Base-by-base conservation (phyloP, 2,888 invertebrate species). In the Xylophagus ater region DNA sequence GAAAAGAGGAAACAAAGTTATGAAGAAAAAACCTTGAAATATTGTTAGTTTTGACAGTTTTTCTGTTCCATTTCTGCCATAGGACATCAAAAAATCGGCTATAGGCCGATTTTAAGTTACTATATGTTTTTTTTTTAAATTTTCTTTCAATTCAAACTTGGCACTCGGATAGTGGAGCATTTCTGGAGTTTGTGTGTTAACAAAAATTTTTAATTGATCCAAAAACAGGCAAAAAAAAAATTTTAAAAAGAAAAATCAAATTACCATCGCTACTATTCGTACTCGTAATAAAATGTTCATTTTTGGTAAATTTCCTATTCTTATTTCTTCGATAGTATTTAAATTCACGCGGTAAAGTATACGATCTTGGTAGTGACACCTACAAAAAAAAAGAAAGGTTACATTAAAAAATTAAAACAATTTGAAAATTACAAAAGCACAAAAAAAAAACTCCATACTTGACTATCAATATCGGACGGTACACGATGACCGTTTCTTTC, bases 191-290 rank as follows among this genome's bases (percentile, higher is more conserved):
- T n/a, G n/a, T n/a, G n/a, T n/a, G n/a, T n/a, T n/a, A n/a, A n/a
- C n/a, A n/a, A n/a, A n/a, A n/a, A n/a, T n/a, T n/a, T n/a, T n/a
- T n/a, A n/a, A n/a, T n/a, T n/a, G n/a, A n/a, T 21, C 17, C 30
- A 18, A 12, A 4, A 25, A 10, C 10, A 20, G 13, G 3, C 32
- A 23, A 21, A 34, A n/a, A n/a, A 26, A 30, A 24, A 5, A 31
- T 17, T 21, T 7, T 31, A 17, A 24, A 8, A 32, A 34, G 17
- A 25, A 17, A 21, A 18, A 10, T 31, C 15, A 21, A 25, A 32
- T 63, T 57, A 81, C 86, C 87, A 55, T 86, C 86, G 50, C 86
- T 86, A 53, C 86, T 87, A 55, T 88, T 87, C 24, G 85, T 86
- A 49, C 85, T 85, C 8, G 81, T 78, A 15, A 82, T 72, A 52